Evolutionary conservation across 2,113 vertebrate genomes (phyloP), one percentile per base, ranked within the genome.

Genomic region (Mesitornis unicolor): DNA sequence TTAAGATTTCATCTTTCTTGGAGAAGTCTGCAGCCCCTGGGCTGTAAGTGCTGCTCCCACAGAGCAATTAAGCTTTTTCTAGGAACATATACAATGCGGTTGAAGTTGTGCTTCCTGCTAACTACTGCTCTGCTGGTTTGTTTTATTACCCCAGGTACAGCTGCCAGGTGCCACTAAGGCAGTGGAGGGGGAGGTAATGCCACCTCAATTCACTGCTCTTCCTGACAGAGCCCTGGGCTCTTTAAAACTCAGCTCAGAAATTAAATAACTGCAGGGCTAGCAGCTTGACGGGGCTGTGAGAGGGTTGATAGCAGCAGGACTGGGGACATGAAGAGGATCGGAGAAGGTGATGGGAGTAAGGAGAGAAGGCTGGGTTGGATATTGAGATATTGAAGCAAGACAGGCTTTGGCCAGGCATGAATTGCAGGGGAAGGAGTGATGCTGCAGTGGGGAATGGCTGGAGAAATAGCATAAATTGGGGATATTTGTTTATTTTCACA

Each of bases 241-340:
- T 56, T n/a, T 76, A n/a, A 77, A 93, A 35, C 24, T 54, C 54
- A 3, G 4, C 63, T 94, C 9, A 7, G 21, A 63, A 81, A 29
- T 26, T 35, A 54, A 84, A 90, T 4, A 92, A 42, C 89, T 93
- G 83, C 80, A 87, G 89, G 94, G 76, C 61, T 78, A 73, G 54
- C 7, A 43, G 29, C 33, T 86, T 63, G 45, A 53, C 28, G 38
- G 54, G n/a, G 68, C 40, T 74, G 33, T 2, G 50, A 69, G 75
- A 29, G 29, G 67, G 33, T 11, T 80, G 40, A 22, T 24, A 73
- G 75, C 40, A 71, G 43, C 65, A 73, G 78, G 53, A 71, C 16
- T 3, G 1, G 2, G 77, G 48, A 67, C 26, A 10, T 51, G 36
- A 57, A 53, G 29, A 43, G 38, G 25, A 24, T 50, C 20, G 53